phyloP scores from a whole-genome alignment of 2,113 vertebrate species.

The Azemiops feae region DNA sequence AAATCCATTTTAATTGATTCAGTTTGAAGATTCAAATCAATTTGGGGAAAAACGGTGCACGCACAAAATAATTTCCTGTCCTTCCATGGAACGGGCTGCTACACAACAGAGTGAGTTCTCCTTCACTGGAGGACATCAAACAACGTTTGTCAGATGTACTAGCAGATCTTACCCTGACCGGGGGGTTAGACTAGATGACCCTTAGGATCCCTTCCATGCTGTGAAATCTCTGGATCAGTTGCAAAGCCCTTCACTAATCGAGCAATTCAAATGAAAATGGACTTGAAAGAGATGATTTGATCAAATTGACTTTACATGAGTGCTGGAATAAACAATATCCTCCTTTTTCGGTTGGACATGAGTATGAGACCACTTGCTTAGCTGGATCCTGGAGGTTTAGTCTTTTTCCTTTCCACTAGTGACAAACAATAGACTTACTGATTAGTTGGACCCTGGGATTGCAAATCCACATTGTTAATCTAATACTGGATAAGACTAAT shows the following conservation, averaged over 20 bases:
- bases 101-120: not conserved
- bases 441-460: not conserved
- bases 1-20: not conserved
- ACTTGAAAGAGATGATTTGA: no score
- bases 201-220: not conserved
- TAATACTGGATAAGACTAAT: not conserved
- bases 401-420: not conserved
- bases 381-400: not conserved
- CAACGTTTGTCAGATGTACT: not conserved
- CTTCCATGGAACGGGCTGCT: not conserved
- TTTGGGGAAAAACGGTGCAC: not conserved
- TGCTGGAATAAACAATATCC: no score
- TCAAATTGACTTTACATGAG: no score
- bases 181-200: not conserved
- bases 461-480: not conserved
- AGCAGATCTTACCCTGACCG: not conserved
- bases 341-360: not conserved
- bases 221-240: not conserved
- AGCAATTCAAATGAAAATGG: not conserved
- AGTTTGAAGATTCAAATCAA: not conserved
- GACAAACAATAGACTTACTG: not conserved
- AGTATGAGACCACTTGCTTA: no score
- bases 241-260: not conserved
- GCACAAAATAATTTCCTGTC: not conserved
- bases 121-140: not conserved